Percentiles rank a stretch among this genome's conserved stretches.
Conservation (phyloP, 2,888 invertebrate species). For the Craniophora ligustri region DNA sequence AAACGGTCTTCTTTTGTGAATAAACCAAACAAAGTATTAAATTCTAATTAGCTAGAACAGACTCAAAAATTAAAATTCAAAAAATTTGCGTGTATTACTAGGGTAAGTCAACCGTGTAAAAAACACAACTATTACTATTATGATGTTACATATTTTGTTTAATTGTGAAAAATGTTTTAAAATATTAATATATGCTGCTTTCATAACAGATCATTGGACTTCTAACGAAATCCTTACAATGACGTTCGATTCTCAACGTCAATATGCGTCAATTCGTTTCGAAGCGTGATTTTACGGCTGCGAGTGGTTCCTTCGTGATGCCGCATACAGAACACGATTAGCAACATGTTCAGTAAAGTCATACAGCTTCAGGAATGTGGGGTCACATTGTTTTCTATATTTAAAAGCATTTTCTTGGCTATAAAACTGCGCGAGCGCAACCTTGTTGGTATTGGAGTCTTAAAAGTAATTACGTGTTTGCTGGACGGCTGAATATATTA, state of each 20-base stretch:
- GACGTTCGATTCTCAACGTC: slow-evolving; percentile 34
- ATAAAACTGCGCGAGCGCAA: slow-evolving; percentile 55
- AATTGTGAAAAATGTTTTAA: too few species aligned
- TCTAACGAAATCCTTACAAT: slow-evolving; percentile 23
- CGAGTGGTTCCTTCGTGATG: slow-evolving; percentile 71
- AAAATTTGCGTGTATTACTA: too few species aligned
- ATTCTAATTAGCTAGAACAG: neutral
- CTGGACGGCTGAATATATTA: slow-evolving; percentile 23
- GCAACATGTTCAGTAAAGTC: slow-evolving; percentile 72
- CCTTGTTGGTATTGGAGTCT: slow-evolving; percentile 51
- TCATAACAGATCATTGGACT: slow-evolving; percentile 31
- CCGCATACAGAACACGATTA: slow-evolving; percentile 80
- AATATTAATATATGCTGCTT: too few species aligned
- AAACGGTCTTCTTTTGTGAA: too few species aligned
- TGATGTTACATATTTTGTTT: too few species aligned
- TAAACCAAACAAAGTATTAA: neutral
- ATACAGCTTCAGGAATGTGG: slow-evolving; percentile 70
- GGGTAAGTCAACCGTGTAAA: too few species aligned
- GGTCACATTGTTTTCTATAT: slow-evolving; percentile 71
- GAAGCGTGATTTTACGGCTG: slow-evolving; percentile 67
- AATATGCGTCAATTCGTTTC: slow-evolving; percentile 44
- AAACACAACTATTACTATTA: too few species aligned
- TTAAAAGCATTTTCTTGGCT: slow-evolving; percentile 62
- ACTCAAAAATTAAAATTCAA: too few species aligned
- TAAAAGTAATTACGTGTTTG: slow-evolving; percentile 20